Percentiles rank a stretch among this genome's conserved stretches.
These are phyloP conservation scores for Cariama cristata DNA, from an alignment of 2,113 vertebrate species.

Conservation along the genomic window DNA sequence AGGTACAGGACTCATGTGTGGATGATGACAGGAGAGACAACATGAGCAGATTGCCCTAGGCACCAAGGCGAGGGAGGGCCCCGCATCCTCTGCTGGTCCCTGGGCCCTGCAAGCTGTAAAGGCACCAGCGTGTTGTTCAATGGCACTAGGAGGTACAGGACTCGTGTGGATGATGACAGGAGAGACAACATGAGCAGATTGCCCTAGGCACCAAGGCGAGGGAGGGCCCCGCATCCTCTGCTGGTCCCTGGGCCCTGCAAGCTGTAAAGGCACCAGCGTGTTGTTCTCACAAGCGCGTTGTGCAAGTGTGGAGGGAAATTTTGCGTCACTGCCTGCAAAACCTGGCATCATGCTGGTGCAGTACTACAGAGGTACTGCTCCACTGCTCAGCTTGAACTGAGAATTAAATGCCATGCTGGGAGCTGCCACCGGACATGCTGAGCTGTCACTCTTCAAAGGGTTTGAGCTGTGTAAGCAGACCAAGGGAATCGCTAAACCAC, in stretches of 20 bases:
- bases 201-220: not conserved
- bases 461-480: not conserved
- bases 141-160: too few species aligned
- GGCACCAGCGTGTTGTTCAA: not conserved
- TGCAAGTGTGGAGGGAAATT: not conserved
- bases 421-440: not conserved
- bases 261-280: not conserved
- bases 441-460: conserved; percentile 51
- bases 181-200: not conserved
- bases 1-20: not conserved
- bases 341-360: not conserved
- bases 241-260: not conserved
- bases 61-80: not conserved
- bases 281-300: not conserved
- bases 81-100: not conserved
- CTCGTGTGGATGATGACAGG: not conserved
- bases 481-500: conserved; percentile 41
- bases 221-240: not conserved
- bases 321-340: not conserved
- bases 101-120: not conserved
- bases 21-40: not conserved
- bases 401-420: not conserved
- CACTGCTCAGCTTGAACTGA: not conserved
- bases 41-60: not conserved
- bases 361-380: not conserved